These are phyloP conservation scores for Macrotis lagotis DNA, from an alignment of 2,113 vertebrate species.

Conservation along the genomic window DNA sequence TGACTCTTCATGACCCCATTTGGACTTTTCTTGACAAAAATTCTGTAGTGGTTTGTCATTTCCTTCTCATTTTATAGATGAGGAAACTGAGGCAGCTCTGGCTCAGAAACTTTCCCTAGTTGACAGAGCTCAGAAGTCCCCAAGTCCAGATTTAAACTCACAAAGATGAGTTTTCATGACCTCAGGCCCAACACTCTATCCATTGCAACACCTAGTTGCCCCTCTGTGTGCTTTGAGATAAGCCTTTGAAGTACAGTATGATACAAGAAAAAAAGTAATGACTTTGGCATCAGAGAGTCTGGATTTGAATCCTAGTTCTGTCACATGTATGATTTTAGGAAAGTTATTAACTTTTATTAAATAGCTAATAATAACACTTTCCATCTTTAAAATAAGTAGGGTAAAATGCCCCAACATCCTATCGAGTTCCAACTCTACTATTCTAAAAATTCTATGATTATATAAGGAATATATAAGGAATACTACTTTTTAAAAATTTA, in stretches of 20 bases:
- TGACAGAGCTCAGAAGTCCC: neutral
- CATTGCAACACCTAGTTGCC: neutral
- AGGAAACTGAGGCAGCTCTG: too few relatives aligned
- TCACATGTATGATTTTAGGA: neutral
- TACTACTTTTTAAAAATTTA: neutral
- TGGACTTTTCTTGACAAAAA: too few relatives aligned
- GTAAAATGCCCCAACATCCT: neutral
- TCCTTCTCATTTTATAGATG: too few relatives aligned
- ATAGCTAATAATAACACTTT: neutral
- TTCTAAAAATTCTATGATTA: neutral
- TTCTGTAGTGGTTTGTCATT: too few relatives aligned
- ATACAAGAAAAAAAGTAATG: too few relatives aligned
- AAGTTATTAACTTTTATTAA: neutral
- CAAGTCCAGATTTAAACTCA: neutral
- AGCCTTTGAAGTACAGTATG: neutral
- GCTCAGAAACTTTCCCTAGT: too few relatives aligned
- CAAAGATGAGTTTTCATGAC: neutral
- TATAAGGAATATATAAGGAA: neutral
- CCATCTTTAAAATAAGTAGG: neutral
- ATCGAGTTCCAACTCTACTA: neutral
- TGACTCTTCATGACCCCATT: too few relatives aligned
- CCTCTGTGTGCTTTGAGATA: neutral
- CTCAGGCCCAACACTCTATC: neutral
- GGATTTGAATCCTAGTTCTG: neutral
- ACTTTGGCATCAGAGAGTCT: too few relatives aligned